These are phyloP conservation scores for Ctenosaura bakeri DNA, from an alignment of 2,797 vertebrate species.

Conservation along the genomic window DNA sequence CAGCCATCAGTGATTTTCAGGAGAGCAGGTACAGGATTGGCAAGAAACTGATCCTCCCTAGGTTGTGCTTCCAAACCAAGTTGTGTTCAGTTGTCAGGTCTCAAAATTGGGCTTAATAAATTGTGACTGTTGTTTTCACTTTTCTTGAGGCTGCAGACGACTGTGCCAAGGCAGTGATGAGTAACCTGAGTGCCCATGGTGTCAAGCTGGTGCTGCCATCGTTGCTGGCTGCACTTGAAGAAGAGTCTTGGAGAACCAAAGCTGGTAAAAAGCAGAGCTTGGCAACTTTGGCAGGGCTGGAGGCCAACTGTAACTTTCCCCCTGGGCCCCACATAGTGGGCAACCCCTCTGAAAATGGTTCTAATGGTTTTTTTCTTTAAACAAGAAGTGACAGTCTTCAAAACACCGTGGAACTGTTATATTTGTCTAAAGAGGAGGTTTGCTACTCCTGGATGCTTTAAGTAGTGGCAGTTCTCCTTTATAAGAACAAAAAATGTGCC, in stretches of 20 bases:
- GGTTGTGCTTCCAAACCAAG: background rate
- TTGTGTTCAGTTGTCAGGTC: slow-evolving; percentile 34
- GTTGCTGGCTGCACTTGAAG: slow-evolving; percentile 93
- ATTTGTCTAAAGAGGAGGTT: background rate
- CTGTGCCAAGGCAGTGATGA: slow-evolving; percentile 99
- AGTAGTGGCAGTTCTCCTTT: too few relatives aligned
- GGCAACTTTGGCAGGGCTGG: too few relatives aligned
- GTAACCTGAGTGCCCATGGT: slow-evolving; percentile 96
- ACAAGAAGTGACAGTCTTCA: background rate
- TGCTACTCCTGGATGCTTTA: too few relatives aligned
- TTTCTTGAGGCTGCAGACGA: slow-evolving; percentile 94
- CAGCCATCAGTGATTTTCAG: too few relatives aligned
- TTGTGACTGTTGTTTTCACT: slow-evolving; percentile 65
- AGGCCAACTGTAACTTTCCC: too few relatives aligned
- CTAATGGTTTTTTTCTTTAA: background rate
- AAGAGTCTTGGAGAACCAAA: slow-evolving; percentile 99
- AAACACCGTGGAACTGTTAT: too few relatives aligned
- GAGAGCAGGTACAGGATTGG: too few relatives aligned
- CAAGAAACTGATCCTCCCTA: too few relatives aligned
- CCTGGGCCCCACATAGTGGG: too few relatives aligned
- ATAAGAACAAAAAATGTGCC: too few relatives aligned
- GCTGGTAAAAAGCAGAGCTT: slow-evolving; percentile 83
- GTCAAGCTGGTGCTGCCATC: slow-evolving; percentile 98
- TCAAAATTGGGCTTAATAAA: slow-evolving; percentile 24
- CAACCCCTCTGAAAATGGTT: too few relatives aligned